These are phyloP conservation scores for Thaumetopoea pityocampa DNA, from an alignment of 1,140 invertebrate genomes.

Conservation along the genomic window DNA sequence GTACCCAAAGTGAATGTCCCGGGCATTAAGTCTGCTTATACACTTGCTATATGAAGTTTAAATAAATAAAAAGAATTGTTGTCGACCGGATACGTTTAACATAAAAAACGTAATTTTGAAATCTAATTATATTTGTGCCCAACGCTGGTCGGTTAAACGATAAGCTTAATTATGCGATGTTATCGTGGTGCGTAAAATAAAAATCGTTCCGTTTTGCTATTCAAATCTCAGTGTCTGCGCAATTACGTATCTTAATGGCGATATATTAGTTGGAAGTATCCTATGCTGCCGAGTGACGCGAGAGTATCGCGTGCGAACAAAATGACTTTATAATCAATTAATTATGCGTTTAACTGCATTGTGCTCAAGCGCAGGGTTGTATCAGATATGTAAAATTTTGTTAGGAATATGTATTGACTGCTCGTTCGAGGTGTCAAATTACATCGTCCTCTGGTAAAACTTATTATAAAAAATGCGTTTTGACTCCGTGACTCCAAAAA, in stretches of 20 bases:
- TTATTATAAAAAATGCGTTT: too few relatives aligned
- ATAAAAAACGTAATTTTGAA: too few relatives aligned
- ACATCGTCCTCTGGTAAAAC: too few relatives aligned
- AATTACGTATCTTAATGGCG: conserved; percentile 51
- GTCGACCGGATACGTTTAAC: too few relatives aligned
- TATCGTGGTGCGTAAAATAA: conserved; percentile 59
- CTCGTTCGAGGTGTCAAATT: too few relatives aligned
- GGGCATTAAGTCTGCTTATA: too few relatives aligned
- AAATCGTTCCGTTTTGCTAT: conserved; percentile 64
- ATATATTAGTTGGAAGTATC: conserved; percentile 19
- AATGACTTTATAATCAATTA: conserved; percentile 20
- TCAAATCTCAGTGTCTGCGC: conserved; percentile 53
- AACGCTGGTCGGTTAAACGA: conserved; percentile 57
- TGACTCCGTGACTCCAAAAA: too few relatives aligned
- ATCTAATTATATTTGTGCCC: too few relatives aligned
- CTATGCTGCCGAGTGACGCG: conserved; percentile 3
- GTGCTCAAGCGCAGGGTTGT: conserved; percentile 2
- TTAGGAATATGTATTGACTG: not conserved
- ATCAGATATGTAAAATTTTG: not conserved
- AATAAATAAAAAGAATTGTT: too few relatives aligned
- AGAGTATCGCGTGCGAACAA: conserved; percentile 11
- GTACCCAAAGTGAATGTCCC: too few relatives aligned
- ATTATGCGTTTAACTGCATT: conserved; percentile 10
- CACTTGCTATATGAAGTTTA: too few relatives aligned
- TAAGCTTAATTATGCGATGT: conserved; percentile 58